Evolutionary conservation across 2,797 vertebrate species (phyloP).

Genomic region (Cryptoblepharus egeriae): DNA sequence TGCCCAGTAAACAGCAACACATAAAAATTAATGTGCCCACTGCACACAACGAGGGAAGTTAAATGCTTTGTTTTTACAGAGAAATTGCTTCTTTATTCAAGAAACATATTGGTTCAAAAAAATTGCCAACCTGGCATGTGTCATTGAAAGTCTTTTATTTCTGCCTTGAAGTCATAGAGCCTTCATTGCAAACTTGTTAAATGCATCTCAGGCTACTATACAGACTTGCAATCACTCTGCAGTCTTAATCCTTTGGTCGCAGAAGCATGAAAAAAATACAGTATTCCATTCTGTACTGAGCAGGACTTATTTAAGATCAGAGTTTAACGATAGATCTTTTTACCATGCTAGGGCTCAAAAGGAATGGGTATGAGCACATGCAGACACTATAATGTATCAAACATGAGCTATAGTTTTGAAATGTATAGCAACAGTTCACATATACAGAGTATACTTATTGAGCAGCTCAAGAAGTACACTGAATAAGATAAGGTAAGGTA

Average conservation of each 20-base stretch:
- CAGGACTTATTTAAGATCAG: not conserved
- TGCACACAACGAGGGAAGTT: not conserved
- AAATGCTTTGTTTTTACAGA: not conserved
- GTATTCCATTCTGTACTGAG: not conserved
- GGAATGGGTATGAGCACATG: not conserved
- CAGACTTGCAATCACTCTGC: not conserved
- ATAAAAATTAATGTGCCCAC: slow-evolving; percentile 25
- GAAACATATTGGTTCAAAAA: not conserved
- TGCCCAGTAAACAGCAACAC: slow-evolving; percentile 14
- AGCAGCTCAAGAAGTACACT: not conserved
- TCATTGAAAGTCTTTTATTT: not conserved
- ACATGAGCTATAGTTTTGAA: no score
- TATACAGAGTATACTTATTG: not conserved
- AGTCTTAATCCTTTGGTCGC: not conserved
- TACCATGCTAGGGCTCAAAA: not conserved
- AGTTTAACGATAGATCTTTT: not conserved
- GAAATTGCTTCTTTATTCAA: not conserved
- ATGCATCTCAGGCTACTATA: not conserved
- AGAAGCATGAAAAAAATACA: not conserved
- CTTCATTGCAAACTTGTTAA: not conserved
- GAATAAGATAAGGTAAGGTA: no score
- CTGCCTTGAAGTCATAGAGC: not conserved
- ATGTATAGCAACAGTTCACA: not conserved
- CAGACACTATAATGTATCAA: not conserved
- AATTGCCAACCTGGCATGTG: not conserved